A percentile compares a stretch with the other conserved stretches of the same genome.
These are phyloP conservation scores for Fregata magnificens DNA, from an alignment of 2,113 vertebrate genomes.

Conservation along the genomic window DNA sequence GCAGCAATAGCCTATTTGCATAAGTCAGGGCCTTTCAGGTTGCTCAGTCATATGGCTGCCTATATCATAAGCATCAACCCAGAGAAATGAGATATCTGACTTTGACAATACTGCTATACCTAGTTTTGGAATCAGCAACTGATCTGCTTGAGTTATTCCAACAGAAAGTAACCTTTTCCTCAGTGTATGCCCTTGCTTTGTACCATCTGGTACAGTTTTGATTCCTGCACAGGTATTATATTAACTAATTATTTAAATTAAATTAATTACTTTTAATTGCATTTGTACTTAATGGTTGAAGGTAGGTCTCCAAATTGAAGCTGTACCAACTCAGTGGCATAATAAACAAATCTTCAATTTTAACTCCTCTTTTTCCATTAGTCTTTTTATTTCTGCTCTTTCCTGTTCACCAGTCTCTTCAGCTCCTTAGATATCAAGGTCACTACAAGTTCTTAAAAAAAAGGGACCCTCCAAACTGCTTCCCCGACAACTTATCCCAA, in stretches of 20 bases:
- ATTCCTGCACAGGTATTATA: not conserved
- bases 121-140: not conserved
- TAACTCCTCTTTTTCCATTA: not conserved
- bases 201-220: not conserved
- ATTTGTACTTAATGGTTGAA: not conserved
- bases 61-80: not conserved
- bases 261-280: not conserved
- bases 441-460: not conserved
- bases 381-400: not conserved
- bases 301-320: not conserved
- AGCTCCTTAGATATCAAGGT: not conserved
- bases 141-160: not conserved
- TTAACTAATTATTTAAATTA: not conserved
- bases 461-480: not conserved
- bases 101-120: accelerated
- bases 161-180: not conserved
- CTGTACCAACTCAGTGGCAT: not conserved
- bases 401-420: not conserved
- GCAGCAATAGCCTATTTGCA: not conserved
- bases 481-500: not conserved
- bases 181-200: not conserved
- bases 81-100: not conserved
- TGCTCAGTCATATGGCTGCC: not conserved
- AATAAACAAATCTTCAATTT: not conserved
- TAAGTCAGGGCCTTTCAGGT: not conserved